Evolutionary conservation across 2,113 vertebrate genomes (phyloP).

Genomic region (Phrynosoma blainvillii): DNA sequence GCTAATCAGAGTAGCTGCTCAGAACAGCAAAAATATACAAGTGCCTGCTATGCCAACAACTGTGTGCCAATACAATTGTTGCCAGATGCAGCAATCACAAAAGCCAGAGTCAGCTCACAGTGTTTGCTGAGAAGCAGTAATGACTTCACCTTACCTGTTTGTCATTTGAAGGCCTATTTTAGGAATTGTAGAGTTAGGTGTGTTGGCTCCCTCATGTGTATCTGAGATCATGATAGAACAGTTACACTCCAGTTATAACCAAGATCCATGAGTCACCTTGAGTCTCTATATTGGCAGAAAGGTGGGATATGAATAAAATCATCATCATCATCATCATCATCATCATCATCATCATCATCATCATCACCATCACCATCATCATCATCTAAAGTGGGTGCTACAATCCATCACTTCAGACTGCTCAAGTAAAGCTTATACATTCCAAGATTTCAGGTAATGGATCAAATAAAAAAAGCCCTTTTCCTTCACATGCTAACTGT

Average conservation of each 20-base stretch:
- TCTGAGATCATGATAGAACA: background rate
- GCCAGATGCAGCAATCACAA: background rate
- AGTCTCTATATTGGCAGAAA: too few species aligned
- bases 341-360: too few species aligned
- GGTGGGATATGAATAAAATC: too few species aligned
- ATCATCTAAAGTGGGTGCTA: background rate
- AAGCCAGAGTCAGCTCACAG: background rate
- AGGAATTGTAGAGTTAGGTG: background rate
- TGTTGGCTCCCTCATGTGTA: background rate
- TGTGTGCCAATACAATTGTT: background rate
- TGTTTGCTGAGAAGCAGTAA: background rate
- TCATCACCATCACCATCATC: too few species aligned
- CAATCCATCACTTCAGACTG: background rate
- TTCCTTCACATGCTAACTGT: background rate
- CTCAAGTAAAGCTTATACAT: background rate
- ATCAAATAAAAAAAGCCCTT: background rate
- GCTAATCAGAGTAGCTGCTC: background rate
- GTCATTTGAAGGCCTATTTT: background rate
- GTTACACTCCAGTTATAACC: background rate
- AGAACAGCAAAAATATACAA: background rate
- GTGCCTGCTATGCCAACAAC: background rate
- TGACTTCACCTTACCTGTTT: background rate
- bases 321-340: background rate
- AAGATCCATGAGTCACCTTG: background rate
- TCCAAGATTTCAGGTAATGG: too few species aligned